Conservation (phyloP, 2,888 invertebrate species). For the Galeruca laticollis region DNA sequence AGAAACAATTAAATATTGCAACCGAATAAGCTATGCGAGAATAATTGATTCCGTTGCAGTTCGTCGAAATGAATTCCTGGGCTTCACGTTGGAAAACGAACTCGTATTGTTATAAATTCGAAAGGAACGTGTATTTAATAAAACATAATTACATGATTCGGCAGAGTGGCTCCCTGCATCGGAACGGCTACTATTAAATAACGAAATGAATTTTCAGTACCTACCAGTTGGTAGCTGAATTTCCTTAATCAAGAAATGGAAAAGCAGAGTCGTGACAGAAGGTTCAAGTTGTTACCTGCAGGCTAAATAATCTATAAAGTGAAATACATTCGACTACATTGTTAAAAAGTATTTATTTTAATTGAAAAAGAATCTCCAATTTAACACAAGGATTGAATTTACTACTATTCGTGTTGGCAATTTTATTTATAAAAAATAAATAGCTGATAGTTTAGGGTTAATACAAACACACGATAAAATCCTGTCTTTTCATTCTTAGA, state of each 20-base stretch:
- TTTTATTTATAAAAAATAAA: too few species aligned
- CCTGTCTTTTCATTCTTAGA: too few species aligned
- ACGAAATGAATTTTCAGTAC: neutral
- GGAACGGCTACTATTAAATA: neutral
- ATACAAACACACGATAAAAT: too few species aligned
- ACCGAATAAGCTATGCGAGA: neutral
- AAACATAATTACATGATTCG: conserved; percentile 5
- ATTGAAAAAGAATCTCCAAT: too few species aligned
- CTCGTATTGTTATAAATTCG: neutral
- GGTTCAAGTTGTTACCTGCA: neutral
- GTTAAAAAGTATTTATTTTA: too few species aligned
- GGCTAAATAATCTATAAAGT: too few species aligned
- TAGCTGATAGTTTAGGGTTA: too few species aligned
- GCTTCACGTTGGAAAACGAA: neutral
- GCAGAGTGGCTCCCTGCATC: neutral
- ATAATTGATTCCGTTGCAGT: neutral
- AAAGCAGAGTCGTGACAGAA: conserved; percentile 5
- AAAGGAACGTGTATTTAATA: neutral
- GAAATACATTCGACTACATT: too few species aligned
- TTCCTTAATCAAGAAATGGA: conserved; percentile 8
- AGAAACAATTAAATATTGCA: too few species aligned
- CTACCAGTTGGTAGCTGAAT: neutral
- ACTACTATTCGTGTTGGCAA: too few species aligned
- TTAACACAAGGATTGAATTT: too few species aligned
- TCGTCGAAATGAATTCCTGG: neutral